These are phyloP conservation scores for Picathartes gymnocephalus DNA, from an alignment of 2,113 vertebrate species.

Conservation along the genomic window DNA sequence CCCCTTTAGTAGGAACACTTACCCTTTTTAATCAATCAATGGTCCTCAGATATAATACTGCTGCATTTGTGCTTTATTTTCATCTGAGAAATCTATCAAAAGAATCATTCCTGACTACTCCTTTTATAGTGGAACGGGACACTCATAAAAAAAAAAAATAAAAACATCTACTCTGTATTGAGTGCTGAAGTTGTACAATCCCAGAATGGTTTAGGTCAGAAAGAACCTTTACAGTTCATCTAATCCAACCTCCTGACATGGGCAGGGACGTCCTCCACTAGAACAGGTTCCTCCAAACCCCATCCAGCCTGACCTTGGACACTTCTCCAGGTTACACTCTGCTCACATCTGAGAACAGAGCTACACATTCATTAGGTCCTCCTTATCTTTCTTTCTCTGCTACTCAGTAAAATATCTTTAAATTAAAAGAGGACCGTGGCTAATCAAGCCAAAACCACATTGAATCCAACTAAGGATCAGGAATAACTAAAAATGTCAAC, in stretches of 20 bases:
- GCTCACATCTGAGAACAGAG: not conserved
- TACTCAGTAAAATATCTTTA: not conserved
- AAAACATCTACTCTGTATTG: not conserved
- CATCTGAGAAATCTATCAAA: not conserved
- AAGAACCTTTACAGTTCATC: not conserved
- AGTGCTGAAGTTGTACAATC: not conserved
- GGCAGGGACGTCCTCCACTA: not conserved
- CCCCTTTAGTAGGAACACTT: not conserved
- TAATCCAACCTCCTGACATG: not conserved
- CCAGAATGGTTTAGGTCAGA: not conserved
- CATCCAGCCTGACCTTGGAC: not conserved
- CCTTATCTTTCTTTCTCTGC: not conserved
- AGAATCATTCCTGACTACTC: not conserved
- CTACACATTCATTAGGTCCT: not conserved
- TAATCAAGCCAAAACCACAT: not conserved
- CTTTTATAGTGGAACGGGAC: not conserved
- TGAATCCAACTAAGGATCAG: not conserved
- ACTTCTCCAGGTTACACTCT: not conserved
- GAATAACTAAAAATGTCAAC: not conserved
- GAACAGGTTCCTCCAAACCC: not conserved
- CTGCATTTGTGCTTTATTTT: not conserved
- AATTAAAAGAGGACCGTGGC: not conserved
- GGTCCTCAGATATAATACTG: not conserved
- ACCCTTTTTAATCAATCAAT: not conserved
- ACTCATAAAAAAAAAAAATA: not conserved